Evolutionary conservation across 2,888 invertebrate genomes (phyloP).

Genomic region (Caenorhabditis macrosperma): DNA sequence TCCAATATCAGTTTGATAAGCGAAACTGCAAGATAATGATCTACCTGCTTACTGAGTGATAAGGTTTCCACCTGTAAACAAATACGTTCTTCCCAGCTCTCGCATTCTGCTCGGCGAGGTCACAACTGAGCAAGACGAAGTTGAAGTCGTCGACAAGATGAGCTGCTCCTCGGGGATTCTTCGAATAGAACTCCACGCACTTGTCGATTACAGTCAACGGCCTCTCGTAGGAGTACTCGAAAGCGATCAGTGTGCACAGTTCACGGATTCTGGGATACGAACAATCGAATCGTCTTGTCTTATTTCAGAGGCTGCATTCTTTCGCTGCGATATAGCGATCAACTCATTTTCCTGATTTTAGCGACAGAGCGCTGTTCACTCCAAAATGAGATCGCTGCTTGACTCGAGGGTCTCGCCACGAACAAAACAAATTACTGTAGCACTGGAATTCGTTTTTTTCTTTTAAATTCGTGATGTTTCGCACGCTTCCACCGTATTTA

Average conservation of each 20-base stretch:
- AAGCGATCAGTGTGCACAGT: background rate
- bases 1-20: background rate
- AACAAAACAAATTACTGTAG: no score
- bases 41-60: no score
- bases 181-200: conserved; percentile 7
- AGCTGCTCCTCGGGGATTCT: background rate
- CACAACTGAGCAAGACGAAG: background rate
- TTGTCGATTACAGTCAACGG: background rate
- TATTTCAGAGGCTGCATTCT: no score
- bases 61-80: background rate
- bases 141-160: background rate
- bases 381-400: no score
- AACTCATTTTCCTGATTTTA: no score
- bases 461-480: no score
- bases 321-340: no score
- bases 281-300: no score
- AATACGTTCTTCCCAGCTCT: background rate
- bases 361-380: no score
- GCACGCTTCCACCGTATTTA: no score
- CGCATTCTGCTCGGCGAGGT: background rate
- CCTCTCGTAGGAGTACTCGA: background rate
- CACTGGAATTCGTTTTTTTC: no score
- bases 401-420: no score
- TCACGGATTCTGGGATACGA: background rate
- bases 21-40: background rate